Base-by-base conservation (phyloP, 2,113 vertebrate genomes). In the Xenus cinereus region DNA sequence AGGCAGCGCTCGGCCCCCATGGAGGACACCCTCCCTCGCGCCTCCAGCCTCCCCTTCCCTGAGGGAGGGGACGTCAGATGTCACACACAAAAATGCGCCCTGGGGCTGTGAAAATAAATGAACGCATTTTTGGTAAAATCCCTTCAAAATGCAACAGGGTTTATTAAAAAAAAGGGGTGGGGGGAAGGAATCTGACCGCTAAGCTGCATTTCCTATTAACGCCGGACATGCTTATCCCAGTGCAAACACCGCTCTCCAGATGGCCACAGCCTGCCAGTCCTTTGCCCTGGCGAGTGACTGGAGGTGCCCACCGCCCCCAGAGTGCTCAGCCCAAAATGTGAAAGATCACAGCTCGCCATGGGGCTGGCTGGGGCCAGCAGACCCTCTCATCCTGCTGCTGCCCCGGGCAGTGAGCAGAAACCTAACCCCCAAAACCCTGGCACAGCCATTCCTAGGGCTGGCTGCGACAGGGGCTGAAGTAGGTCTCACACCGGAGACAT, bases 71-170 rank as follows among this genome's bases (percentile, higher is more conserved):
- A 96, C 18, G 1, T 71, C 87, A 75, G 95, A 97, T 77, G 81
- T 90, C 90, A 74, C 43, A 66, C 46, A 87, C 68, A 85, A 97
- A 95, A 95, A 97, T 89, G 88, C 64, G 79, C 94, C 93, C 88
- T 3, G 20, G 66, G 89, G 91, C 93, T 94, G 82, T 81, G 91
- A 96, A 97, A 97, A 97, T 69, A 97, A 98, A 96, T 88, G 84
- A 94, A 83, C 10, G 0, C 95, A 96, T 97, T 97, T 97, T 95
- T 98, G 39, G 66, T 95, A 46, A 97, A 98, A 98, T 98, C 96
- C 96, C 93, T 97, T 92, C 84, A 75, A 97, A 97, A 97, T 94
- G 71, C 83, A 95, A 96, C 64, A 4, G 89, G 80, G 79, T 87
- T 97, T 96, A 97, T 96, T 97, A 46, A 46, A 46, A 21, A 46